A percentile compares a stretch with the other conserved stretches of the same genome.
Conservation (phyloP, 2,888 invertebrate species). For the Ecliptopera silaceata region DNA sequence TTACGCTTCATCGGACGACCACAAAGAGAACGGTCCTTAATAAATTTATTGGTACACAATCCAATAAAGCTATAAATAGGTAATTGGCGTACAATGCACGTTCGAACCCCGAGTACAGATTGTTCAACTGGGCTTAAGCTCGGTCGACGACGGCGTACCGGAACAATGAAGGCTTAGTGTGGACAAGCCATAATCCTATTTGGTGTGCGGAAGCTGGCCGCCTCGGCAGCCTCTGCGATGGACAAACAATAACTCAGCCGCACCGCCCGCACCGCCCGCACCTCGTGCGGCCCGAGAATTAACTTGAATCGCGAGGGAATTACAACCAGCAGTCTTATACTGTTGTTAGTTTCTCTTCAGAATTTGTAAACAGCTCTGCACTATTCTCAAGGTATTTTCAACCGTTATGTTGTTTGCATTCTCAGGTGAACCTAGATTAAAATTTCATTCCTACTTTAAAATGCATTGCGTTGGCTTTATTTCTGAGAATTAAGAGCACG, state of each 20-base stretch:
- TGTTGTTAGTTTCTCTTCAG: slow-evolving; percentile 31
- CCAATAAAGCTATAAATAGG: slow-evolving; percentile 41
- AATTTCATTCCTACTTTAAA: slow-evolving; percentile 28
- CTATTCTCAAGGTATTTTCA: slow-evolving; percentile 25
- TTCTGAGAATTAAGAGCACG: slow-evolving; percentile 10
- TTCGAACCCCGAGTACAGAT: slow-evolving; percentile 43
- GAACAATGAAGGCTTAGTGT: slow-evolving; percentile 54
- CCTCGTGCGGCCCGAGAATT: slow-evolving; percentile 45
- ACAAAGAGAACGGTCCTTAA: slow-evolving; percentile 33
- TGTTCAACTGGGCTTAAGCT: slow-evolving; percentile 43
- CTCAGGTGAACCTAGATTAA: slow-evolving; percentile 27
- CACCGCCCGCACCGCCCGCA: too few relatives aligned
- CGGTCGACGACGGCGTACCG: slow-evolving; percentile 44
- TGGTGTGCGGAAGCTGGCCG: slow-evolving; percentile 41
- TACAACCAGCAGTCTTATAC: slow-evolving; percentile 30
- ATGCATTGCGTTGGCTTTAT: slow-evolving; percentile 20
- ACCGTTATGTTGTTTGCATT: slow-evolving; percentile 26
- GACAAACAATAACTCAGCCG: slow-evolving; percentile 56
- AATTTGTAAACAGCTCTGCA: slow-evolving; percentile 33
- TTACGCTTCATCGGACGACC: slow-evolving; percentile 32
- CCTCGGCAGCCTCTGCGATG: slow-evolving; percentile 34
- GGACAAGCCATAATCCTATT: slow-evolving; percentile 62
- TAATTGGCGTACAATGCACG: slow-evolving; percentile 47
- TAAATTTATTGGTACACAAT: slow-evolving; percentile 40
- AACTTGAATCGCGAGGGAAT: slow-evolving; percentile 36